phyloP scores from a whole-genome alignment of 2,888 invertebrate species.

The Synergus umbraculus region DNA sequence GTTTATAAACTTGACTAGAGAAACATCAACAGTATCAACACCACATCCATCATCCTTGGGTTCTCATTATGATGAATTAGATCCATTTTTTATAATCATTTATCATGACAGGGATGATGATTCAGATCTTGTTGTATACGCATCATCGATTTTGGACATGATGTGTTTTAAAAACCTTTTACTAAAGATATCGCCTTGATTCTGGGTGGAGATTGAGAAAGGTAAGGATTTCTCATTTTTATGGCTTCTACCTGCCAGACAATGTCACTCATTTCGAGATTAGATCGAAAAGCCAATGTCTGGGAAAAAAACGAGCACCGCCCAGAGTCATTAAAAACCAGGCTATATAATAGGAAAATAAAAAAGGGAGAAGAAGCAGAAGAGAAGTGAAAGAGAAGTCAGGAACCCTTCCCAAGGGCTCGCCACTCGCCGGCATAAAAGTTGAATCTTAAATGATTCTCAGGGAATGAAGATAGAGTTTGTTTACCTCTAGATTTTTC shows the following conservation, averaged over 20 bases:
- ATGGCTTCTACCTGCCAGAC: constrained; percentile 47
- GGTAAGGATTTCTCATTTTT: constrained; percentile 23
- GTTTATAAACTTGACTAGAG: neutral
- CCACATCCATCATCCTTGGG: neutral
- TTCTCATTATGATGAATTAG: neutral
- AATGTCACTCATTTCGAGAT: constrained; percentile 47
- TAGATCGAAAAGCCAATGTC: constrained; percentile 57
- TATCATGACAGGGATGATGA: neutral
- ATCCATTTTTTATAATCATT: neutral
- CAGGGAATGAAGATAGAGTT: neutral
- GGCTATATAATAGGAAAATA: constrained; percentile 17
- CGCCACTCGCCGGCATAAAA: neutral
- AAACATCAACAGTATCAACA: neutral
- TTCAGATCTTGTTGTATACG: neutral
- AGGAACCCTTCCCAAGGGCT: constrained; percentile 1
- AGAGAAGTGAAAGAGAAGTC: constrained; percentile 33
- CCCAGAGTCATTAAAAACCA: constrained; percentile 56
- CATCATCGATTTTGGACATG: neutral
- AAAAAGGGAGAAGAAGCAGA: constrained; percentile 19
- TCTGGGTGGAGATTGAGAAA: constrained; percentile 30
- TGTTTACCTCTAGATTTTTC: neutral
- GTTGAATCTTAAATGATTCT: neutral
- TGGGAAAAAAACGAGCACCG: constrained; percentile 64
- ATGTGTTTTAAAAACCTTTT: too few relatives aligned
- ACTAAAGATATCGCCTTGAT: neutral